Conservation (phyloP, 2,888 invertebrate genomes). For the Idaea aversata region DNA sequence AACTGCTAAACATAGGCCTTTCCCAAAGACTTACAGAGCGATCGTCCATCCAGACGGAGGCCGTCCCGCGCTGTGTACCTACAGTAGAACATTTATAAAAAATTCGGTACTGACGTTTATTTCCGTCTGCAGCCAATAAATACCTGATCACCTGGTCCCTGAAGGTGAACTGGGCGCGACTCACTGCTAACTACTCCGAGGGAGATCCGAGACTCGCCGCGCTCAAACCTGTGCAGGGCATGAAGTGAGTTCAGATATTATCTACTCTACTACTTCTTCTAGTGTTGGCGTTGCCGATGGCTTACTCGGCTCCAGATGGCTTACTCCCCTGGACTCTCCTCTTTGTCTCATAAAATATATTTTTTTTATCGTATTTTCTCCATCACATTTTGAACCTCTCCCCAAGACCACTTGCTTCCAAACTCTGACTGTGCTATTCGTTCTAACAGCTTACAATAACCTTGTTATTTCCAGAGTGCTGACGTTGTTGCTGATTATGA, state of each 20-base stretch:
- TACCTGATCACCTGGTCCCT: conserved; percentile 49
- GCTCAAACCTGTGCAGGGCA: conserved; percentile 50
- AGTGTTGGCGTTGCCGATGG: not conserved
- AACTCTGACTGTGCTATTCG: too few species aligned
- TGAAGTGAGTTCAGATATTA: conserved; percentile 41
- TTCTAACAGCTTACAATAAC: too few species aligned
- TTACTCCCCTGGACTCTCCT: not conserved
- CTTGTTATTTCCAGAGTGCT: conserved; percentile 42
- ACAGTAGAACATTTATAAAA: not conserved
- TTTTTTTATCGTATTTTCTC: not conserved
- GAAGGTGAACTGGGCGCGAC: conserved; percentile 44
- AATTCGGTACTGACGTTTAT: not conserved
- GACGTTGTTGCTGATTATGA: conserved; percentile 43
- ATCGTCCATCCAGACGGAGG: too few species aligned
- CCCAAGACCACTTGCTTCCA: not conserved
- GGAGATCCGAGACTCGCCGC: conserved; percentile 44
- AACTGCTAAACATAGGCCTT: too few species aligned
- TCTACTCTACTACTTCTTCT: too few species aligned
- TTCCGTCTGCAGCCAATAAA: conserved; percentile 38
- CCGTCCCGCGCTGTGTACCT: too few species aligned
- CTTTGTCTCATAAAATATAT: too few species aligned
- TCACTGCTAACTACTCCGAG: conserved; percentile 38
- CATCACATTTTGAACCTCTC: not conserved
- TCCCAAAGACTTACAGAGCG: too few species aligned
- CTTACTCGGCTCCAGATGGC: not conserved